These are phyloP conservation scores for Cryptomyrus ogoouensis DNA, from an alignment of 2,113 vertebrate species.

Conservation along the genomic window DNA sequence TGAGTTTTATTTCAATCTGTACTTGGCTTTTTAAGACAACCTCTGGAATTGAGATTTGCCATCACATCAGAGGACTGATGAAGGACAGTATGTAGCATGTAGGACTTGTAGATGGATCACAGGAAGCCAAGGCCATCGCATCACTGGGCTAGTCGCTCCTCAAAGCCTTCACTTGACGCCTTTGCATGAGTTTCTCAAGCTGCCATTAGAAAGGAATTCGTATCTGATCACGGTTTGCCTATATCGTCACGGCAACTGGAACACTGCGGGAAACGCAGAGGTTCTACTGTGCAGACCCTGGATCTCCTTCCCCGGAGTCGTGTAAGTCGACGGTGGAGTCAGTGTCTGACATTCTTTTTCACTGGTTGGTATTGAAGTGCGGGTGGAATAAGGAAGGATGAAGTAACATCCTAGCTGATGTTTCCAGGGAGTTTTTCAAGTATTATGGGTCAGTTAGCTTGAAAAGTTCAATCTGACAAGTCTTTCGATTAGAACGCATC, in stretches of 20 bases:
- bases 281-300: not conserved
- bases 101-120: not conserved
- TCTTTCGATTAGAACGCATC: not conserved
- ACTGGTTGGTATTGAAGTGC: not conserved
- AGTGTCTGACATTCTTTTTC: not conserved
- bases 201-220: not conserved
- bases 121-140: not conserved
- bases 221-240: not conserved
- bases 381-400: not conserved
- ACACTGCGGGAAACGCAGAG: not conserved
- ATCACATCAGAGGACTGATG: slow-evolving; percentile 32
- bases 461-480: not conserved
- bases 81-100: not conserved
- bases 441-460: not conserved
- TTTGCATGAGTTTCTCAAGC: not conserved
- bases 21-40: not conserved
- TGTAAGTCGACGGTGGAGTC: not conserved
- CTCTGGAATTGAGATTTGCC: slow-evolving; percentile 45
- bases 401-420: not conserved
- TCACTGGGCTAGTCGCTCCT: not conserved
- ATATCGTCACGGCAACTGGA: not conserved
- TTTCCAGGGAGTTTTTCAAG: not conserved
- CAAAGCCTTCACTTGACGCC: not conserved
- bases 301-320: not conserved
- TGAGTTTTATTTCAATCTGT: not conserved